Evolutionary conservation across 2,113 vertebrate species (phyloP), one percentile per base, ranked within the genome.

Genomic region (Prinia subflava): DNA sequence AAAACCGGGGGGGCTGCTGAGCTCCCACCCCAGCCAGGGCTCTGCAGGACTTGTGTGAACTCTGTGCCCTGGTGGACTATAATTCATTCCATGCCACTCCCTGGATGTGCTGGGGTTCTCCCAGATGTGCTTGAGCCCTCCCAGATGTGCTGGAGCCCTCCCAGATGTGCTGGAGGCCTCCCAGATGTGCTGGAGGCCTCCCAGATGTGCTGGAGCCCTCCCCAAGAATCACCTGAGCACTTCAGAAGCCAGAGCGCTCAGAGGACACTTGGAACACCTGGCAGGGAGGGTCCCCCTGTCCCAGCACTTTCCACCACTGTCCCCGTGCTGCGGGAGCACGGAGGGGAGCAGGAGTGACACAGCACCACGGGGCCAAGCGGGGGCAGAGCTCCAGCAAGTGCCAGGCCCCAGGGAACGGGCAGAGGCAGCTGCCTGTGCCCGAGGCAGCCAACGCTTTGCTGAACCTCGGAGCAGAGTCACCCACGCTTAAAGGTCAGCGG

Each of bases 401-500:
- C 44, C 63, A 1, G 15, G 83, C 82, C 82, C 19, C 1, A 14
- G 63, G 80, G 86, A 14, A 35, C 0, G 15, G 87, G 35, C 41
- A 37, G n/a, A 92, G 81, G 92, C 80, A 83, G 19, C 19, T 9
- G 41, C n/a, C 67, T 13, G 70, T 17, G 6, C 49, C 69, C 6
- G 16, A 78, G 83, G 67, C 63, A 56, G 78, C 67, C 73, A 78
- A 73, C 0, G 8, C 81, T 95, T 52, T 46, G 85, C 91, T 74
- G 89, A 94, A n/a, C 89, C 92, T 81, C 33, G 1, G 79, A 92
- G 88, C 46, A 2, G 81, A 94, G 92, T 75, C 83, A 84, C 92
- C 83, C 44, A 5, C 13, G 46, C 87, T 20, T 67, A 97, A 97
- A 97, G 96, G 97, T 97, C 97, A 96, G 83, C 1, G 6, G 93